Base-by-base conservation (phyloP, 2,113 vertebrate species). In the Tyto alba region DNA sequence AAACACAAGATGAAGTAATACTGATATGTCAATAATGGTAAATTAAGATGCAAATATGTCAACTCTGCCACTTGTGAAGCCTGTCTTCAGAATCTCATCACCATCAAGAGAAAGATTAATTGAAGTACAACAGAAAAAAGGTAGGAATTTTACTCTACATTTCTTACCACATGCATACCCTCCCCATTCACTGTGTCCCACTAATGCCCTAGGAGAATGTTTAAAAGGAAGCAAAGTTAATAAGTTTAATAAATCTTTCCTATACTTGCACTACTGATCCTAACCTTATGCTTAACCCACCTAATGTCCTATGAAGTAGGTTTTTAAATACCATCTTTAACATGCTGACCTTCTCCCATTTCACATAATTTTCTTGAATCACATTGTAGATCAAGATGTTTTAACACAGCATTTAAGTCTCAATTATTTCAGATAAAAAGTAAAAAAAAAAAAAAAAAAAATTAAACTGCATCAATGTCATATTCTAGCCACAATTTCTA, bases 361-460 rank as follows among this genome's bases (percentile, higher is more conserved):
- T 94, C 38, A 84, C 17, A 27, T 12, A 5, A 17, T 77, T 71
- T 59, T 62, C 22, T 56, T 75, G 9, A 80, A 64, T 57, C 21
- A 50, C 10, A 10, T 6, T 36, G 16, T 21, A 45, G 14, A 66
- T 68, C 26, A 59, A 88, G 59, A 43, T 14, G 60, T 6, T 89
- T 71, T 21, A 66, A 71, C 89, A 57, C 1, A 76, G 6, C 27
- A 88, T 43, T 91, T 75, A 91, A 38, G 11, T 10, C 69, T 3
- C 3, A 6, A 40, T 11, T 45, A 48, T 29, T 85, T 59, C 11
- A 71, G 63, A 9, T 76, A 62, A 47, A 40, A 63, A 7, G 3
- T 0, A 2, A 5, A 0, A 9, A 79, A 62, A 47, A 40, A 63
- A 7, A 4, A 0, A 2, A 5, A 0, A 38, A 68, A 59, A 19